Base-by-base conservation (phyloP, 1,140 invertebrate species). In the Brachionus plicatilis region DNA sequence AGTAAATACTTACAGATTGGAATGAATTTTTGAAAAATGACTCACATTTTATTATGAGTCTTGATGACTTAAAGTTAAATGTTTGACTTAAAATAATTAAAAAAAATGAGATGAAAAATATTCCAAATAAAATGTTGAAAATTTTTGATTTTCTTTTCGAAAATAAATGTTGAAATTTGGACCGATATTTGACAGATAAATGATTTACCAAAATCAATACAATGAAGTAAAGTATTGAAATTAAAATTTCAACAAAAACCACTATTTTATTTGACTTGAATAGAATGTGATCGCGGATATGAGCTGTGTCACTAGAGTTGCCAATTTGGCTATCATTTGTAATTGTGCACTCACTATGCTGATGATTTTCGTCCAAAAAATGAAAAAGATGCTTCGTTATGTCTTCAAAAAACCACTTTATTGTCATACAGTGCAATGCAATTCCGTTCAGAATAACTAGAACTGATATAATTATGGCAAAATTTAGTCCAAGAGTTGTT, bases 331-430 rank as follows among this genome's bases (percentile, higher is more conserved):
- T 33, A n/a, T 1, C 29, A 33, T 68, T 68, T 6, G 14, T 11
- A 72, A 43, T 17, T 43, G 17, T 3, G 27, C 72, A 76, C 14
- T 76, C 72, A 50, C 27, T 20, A 8, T 76, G 43, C 20, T 47
- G 33, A 45, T 75, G 70, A 20, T 75, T n/a, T 12, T 76, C 8
- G 45, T 76, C 72, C 47, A 76, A 24, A 76, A 50, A 47, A 76
- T 76, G 43, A 27, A 76, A 76, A 20, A 76, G 33, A 76, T 76
- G 72, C 1, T 76, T 76, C 2, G 17, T 6, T 50, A 76, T 50
- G 27, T 76, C 72, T 2, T 76, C 43, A 24, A 50, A 76, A 17
- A 76, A 76, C 72, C 72, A 76, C 43, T 76, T 76, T 7, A 76
- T 76, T 24, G 72, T 76, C 9, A 50, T 4, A 50, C 43, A 50